A percentile compares a stretch with the other conserved stretches of the same genome.
Evolutionary conservation across 2,797 vertebrate genomes (phyloP).

Genomic region (Rhynchotus rufescens): DNA sequence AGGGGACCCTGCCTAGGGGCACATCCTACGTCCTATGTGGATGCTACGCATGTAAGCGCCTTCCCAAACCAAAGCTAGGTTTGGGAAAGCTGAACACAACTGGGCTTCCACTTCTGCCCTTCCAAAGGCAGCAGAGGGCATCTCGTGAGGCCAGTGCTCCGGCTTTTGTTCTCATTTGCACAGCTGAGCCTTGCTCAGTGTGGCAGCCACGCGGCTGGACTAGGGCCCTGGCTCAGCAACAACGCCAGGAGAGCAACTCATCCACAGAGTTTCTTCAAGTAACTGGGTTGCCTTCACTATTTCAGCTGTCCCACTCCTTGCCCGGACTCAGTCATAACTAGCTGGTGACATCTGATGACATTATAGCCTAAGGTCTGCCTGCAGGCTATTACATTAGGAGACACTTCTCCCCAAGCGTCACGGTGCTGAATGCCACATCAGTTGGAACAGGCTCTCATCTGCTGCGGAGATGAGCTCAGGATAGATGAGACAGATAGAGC

Average conservation of each 20-base stretch:
- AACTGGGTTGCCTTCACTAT: not conserved
- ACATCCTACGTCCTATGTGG: not conserved
- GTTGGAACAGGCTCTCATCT: not conserved
- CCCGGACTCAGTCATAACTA: not conserved
- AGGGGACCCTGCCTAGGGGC: not conserved
- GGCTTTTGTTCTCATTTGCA: not conserved
- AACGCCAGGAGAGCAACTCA: not conserved
- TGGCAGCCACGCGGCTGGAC: too few relatives aligned
- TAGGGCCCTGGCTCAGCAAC: fast-evolving
- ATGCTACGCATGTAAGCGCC: not conserved
- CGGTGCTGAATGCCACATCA: not conserved
- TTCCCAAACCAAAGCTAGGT: not conserved
- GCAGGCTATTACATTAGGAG: not conserved
- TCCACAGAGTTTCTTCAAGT: not conserved
- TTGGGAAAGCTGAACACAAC: fast-evolving
- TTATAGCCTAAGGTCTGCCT: not conserved
- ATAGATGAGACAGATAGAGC: not conserved
- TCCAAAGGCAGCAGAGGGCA: not conserved
- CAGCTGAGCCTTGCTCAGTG: not conserved
- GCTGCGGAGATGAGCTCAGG: not conserved
- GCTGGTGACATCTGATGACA: not conserved
- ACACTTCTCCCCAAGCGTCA: fast-evolving
- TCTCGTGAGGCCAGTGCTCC: not conserved
- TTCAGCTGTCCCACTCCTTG: not conserved
- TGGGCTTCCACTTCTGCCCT: not conserved